These are phyloP conservation scores for Helleia helle DNA, from an alignment of 2,888 invertebrate genomes.

Conservation along the genomic window DNA sequence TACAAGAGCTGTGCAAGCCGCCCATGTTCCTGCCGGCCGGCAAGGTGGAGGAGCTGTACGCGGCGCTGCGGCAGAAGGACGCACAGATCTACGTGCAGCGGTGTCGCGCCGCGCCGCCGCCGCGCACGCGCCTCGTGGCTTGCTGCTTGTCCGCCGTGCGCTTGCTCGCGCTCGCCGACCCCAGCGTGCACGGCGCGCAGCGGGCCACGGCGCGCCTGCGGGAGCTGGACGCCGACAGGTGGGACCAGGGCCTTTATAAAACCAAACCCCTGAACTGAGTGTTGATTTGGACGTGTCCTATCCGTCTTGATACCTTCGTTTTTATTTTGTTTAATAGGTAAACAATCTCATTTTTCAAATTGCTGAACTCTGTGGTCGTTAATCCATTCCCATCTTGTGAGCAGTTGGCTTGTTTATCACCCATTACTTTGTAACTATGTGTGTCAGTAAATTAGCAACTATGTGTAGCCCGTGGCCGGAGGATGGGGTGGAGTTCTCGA, in stretches of 20 bases:
- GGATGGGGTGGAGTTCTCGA: slow-evolving; percentile 89
- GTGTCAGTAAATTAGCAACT: no score
- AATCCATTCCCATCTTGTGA: no score
- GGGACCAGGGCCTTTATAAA: not conserved
- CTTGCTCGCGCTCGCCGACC: slow-evolving; percentile 86
- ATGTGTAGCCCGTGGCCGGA: slow-evolving; percentile 88
- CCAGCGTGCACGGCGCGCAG: slow-evolving; percentile 86
- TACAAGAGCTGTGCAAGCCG: slow-evolving; percentile 83
- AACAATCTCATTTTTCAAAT: no score
- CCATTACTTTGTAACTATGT: no score
- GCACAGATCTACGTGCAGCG: slow-evolving; percentile 95
- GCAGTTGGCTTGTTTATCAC: no score
- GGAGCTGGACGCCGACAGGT: slow-evolving; percentile 88
- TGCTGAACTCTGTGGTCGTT: no score
- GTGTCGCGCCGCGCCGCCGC: slow-evolving; percentile 76
- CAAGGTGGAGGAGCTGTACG: slow-evolving; percentile 91
- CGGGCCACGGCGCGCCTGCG: slow-evolving; percentile 82
- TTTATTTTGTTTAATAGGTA: no score
- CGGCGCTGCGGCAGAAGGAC: slow-evolving; percentile 89
- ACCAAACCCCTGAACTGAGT: no score
- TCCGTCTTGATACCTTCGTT: no score
- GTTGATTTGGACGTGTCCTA: no score
- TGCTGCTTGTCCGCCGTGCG: slow-evolving; percentile 84
- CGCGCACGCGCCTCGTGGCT: slow-evolving; percentile 82
- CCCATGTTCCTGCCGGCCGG: slow-evolving; percentile 88